Evolutionary conservation across 2,888 invertebrate species (phyloP).

Genomic region (Spatulosminthurus flaviceps): DNA sequence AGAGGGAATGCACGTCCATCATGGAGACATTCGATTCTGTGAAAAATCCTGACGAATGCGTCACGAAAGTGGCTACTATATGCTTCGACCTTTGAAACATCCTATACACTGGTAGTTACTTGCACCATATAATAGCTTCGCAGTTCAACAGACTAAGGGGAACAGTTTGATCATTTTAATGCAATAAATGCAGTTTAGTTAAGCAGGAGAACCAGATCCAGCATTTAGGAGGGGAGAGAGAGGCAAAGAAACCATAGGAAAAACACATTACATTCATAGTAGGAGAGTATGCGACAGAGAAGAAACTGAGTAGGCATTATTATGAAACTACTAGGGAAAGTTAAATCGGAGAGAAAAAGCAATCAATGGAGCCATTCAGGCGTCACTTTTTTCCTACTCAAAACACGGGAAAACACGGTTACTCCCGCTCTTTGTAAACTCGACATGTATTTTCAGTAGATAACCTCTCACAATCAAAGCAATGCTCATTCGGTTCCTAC

Average conservation of each 20-base stretch:
- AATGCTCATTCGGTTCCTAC: too few species aligned
- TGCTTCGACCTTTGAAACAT: too few species aligned
- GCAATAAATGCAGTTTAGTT: slow-evolving; percentile 21
- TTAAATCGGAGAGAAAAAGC: slow-evolving; percentile 57
- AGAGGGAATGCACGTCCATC: too few species aligned
- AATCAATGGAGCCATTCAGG: slow-evolving; percentile 52
- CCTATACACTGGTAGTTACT: too few species aligned
- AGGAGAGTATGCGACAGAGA: too few species aligned
- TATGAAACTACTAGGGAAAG: slow-evolving; percentile 46
- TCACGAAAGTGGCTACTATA: too few species aligned
- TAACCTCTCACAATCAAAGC: too few species aligned
- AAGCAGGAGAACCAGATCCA: slow-evolving; percentile 7
- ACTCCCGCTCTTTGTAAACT: neutral
- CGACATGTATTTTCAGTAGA: neutral
- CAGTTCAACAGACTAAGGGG: neutral
- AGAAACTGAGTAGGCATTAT: slow-evolving; percentile 35
- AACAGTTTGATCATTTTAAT: slow-evolving; percentile 25
- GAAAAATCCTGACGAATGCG: too few species aligned
- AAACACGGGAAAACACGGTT: slow-evolving; percentile 39
- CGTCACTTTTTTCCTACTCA: slow-evolving; percentile 40
- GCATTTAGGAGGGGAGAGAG: neutral
- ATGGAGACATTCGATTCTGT: too few species aligned
- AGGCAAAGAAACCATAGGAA: slow-evolving; percentile 22
- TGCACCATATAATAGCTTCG: too few species aligned
- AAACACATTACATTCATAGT: slow-evolving; percentile 19